Evolutionary conservation across 2,113 vertebrate species (phyloP).

Genomic region (Brienomyrus brachyistius): DNA sequence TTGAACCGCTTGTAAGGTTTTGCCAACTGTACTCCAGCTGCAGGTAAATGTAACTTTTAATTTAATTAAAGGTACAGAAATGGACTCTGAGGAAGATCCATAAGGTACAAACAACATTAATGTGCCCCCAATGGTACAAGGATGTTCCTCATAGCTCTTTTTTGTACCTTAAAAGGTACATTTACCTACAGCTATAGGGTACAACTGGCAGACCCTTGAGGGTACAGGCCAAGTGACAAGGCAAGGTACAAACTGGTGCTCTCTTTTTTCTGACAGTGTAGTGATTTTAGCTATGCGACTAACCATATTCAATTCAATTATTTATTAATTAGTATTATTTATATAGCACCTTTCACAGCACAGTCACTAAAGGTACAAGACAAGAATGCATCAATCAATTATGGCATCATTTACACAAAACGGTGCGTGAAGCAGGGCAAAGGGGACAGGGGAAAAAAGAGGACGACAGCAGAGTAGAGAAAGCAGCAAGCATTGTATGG

Average conservation of each 20-base stretch:
- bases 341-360: neutral
- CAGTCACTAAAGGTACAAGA: neutral
- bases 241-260: no score
- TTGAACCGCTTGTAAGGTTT: no score
- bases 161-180: no score
- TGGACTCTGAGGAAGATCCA: no score
- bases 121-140: no score
- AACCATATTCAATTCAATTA: neutral
- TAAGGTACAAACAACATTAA: no score
- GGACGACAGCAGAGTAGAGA: neutral
- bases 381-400: neutral
- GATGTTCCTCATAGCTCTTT: no score
- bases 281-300: neutral
- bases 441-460: neutral
- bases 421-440: neutral
- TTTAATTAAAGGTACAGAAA: neutral
- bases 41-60: neutral
- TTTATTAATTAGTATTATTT: no score
- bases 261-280: neutral
- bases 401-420: neutral
- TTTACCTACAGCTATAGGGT: no score
- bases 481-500: neutral
- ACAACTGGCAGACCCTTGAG: no score
- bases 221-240: no score
- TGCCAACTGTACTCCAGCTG: no score